These are phyloP conservation scores for Bagarius yarrelli DNA, from an alignment of 2,113 vertebrate genomes.

Conservation along the genomic window DNA sequence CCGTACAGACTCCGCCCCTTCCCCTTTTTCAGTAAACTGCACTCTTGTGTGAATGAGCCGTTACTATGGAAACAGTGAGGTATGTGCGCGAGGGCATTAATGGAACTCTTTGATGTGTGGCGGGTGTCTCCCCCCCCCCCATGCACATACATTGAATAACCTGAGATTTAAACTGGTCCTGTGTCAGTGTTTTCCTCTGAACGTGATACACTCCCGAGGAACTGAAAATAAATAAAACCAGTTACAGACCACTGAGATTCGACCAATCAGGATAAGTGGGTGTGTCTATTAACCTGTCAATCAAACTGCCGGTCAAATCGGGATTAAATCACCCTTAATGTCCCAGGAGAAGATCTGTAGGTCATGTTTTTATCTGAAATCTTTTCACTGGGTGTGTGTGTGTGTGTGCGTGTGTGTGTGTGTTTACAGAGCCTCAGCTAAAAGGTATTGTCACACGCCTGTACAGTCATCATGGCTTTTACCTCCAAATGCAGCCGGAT, in stretches of 20 bases:
- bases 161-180: not conserved
- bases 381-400: slow-evolving; percentile 8
- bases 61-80: not conserved
- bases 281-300: not conserved
- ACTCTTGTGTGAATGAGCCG: not conserved
- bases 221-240: slow-evolving; percentile 9
- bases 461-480: slow-evolving; percentile 84
- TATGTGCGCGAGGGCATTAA: not conserved
- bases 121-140: not conserved
- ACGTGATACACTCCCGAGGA: slow-evolving; percentile 58
- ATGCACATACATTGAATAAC: not conserved
- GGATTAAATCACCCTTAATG: not conserved
- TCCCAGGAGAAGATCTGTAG: not conserved
- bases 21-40: not conserved
- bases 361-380: not conserved
- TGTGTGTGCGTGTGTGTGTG: slow-evolving; percentile 17
- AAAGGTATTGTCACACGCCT: slow-evolving; percentile 87
- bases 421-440: slow-evolving; percentile 80
- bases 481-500: slow-evolving; percentile 84
- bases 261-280: not conserved
- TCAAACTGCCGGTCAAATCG: not conserved
- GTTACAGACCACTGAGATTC: not conserved
- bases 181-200: slow-evolving; percentile 31
- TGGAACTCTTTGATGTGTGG: not conserved
- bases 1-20: not conserved